phyloP scores from a whole-genome alignment of 2,797 vertebrate genomes.

The Hapalemur alaotrensis region DNA sequence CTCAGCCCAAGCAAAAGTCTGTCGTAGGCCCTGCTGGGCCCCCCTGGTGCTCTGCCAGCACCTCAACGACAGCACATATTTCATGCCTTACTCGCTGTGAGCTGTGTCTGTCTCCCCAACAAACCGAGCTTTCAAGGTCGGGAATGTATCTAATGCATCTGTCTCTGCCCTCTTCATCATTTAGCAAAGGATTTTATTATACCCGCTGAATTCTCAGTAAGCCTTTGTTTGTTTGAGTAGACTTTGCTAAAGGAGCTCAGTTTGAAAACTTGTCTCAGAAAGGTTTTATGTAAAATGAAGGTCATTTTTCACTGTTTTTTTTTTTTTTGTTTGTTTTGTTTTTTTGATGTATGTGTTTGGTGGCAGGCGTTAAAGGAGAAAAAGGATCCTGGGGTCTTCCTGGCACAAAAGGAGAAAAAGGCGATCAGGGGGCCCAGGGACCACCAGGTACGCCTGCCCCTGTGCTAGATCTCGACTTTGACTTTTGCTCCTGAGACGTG shows the following conservation, averaged over 20 bases:
- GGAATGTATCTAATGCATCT: background rate
- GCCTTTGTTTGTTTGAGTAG: background rate
- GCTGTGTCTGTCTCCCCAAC: background rate
- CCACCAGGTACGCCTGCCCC: conserved; percentile 84
- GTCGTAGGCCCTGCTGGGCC: background rate
- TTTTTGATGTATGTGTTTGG: conserved; percentile 38
- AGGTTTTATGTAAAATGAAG: background rate
- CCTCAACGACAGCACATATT: background rate
- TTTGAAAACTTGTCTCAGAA: background rate
- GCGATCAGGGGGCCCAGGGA: conserved; percentile 90
- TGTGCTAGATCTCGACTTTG: background rate
- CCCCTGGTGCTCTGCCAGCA: background rate
- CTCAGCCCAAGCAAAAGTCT: background rate
- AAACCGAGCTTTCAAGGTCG: background rate
- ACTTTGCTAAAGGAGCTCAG: background rate
- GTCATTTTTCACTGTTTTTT: background rate
- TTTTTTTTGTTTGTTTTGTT: background rate
- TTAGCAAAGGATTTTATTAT: background rate
- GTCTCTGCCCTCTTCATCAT: background rate
- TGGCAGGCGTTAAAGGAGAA: conserved; percentile 77
- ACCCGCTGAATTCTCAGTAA: background rate
- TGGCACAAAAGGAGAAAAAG: conserved; percentile 92
- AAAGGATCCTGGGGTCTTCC: conserved; percentile 81
- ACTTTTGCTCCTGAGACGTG: background rate
- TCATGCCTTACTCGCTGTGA: background rate